Base-by-base conservation (phyloP, 2,888 invertebrate species). In the Hirtodrosophila cameraria region DNA sequence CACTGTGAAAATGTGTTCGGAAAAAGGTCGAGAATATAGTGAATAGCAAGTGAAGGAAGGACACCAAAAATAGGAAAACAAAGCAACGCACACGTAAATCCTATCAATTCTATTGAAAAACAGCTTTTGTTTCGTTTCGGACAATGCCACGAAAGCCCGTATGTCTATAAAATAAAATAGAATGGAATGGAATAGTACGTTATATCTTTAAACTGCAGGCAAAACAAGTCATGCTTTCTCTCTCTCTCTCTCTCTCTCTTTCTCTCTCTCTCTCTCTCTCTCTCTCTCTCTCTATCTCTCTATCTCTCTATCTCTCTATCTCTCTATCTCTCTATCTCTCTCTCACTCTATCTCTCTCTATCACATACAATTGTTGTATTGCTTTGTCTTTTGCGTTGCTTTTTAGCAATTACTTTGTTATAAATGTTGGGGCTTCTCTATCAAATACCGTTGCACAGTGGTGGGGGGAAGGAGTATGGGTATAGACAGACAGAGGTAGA, bases 181-280 rank as follows among this genome's bases (percentile, higher is more conserved):
- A 58, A 58, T 41, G 16, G 54, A 16, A 49, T 49, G 46, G n/a
- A n/a, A n/a, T n/a, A n/a, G n/a, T 48, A 48, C 57, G 46, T 59
- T 58, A 59, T 58, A 59, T 58, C 59, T 46, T 58, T 5, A 25
- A 18, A 48, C 27, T 30, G 39, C 33, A 39, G 27, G 39, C 7
- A 18, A 35, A 48, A 38, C 30, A 27, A 18, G 30, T 59, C 42
- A 38, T 38, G 13, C 23, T n/a, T 8, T n/a, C 28, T 13, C 25
- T 2, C 31, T 12, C 41, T 11, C 30, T 2, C n/a, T n/a, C n/a
- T 12, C 7, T 16, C 7, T 23, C 16, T 7, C 9, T 6, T 8
- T 8, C 1, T 1, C 7, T 15, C 9, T 9, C 18, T 5, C 16
- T 15, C 4, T 25, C 15, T n/a, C 7, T 12, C 30, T 15, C 42